phyloP scores from a whole-genome alignment of 2,797 vertebrate genomes.

The Squalus acanthias region DNA sequence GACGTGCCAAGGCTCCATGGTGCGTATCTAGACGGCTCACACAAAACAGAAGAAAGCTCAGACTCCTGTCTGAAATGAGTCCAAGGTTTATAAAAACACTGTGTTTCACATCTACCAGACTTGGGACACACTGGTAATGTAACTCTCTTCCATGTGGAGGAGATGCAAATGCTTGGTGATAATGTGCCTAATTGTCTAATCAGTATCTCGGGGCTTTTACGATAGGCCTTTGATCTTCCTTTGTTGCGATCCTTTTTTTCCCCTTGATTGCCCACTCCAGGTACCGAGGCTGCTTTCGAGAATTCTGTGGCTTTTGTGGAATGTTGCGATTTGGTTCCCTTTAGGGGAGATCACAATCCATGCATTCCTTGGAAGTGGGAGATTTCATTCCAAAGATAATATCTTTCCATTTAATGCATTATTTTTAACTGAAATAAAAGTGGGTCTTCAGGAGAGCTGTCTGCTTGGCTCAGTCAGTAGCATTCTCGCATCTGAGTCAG shows the following conservation, averaged over 20 bases:
- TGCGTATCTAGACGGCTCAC: background rate
- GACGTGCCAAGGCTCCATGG: background rate
- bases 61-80: background rate
- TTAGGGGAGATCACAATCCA: background rate
- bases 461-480: background rate
- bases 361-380: background rate
- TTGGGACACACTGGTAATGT: background rate
- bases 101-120: background rate
- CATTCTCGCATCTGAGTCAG: background rate
- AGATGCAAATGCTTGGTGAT: background rate
- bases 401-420: background rate
- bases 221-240: background rate
- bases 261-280: background rate
- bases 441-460: background rate
- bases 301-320: background rate
- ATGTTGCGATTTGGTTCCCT: background rate
- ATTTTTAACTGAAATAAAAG: background rate
- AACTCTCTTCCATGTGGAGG: background rate
- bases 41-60: background rate
- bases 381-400: background rate
- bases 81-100: background rate
- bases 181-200: background rate
- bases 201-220: background rate
- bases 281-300: background rate
- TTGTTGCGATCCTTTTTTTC: background rate